A percentile compares a stretch with the other conserved stretches of the same genome.
These are phyloP conservation scores for Lingula anatina DNA, from an alignment of 2,888 invertebrate species.

Conservation along the genomic window DNA sequence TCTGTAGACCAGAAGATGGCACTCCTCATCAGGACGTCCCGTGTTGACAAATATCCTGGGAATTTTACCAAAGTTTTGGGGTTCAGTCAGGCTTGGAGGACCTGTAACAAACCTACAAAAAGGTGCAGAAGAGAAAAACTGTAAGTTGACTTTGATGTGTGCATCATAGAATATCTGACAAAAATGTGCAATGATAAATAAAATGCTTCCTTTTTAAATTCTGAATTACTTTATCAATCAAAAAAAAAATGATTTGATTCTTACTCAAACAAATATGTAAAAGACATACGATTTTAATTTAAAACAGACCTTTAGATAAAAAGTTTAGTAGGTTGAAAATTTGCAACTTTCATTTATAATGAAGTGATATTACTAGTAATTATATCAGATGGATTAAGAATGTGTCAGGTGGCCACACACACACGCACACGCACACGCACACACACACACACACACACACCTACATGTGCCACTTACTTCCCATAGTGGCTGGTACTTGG, in stretches of 20 bases:
- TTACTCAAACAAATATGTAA: not conserved
- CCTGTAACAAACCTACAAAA: conserved; percentile 64
- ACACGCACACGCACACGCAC: too few species aligned
- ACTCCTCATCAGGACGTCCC: conserved; percentile 57
- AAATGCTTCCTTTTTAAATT: too few species aligned
- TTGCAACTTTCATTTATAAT: too few species aligned
- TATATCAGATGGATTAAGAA: too few species aligned
- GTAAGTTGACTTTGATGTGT: too few species aligned
- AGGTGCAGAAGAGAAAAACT: conserved; percentile 1
- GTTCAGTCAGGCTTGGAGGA: conserved; percentile 60
- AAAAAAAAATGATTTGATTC: not conserved
- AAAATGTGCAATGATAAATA: not conserved
- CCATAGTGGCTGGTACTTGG: conserved; percentile 44
- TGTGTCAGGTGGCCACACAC: too few species aligned
- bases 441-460: not conserved
- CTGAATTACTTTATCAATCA: too few species aligned
- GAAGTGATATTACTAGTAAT: too few species aligned
- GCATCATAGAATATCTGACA: too few species aligned
- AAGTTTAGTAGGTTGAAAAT: too few species aligned
- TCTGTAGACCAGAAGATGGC: conserved; percentile 77
- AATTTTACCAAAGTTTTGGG: conserved; percentile 60
- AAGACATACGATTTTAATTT: not conserved
- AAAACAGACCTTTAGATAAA: too few species aligned
- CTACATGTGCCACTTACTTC: conserved; percentile 21
- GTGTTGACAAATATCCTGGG: conserved; percentile 68